These are phyloP conservation scores for Argyrosomus japonicus DNA, from an alignment of 2,113 vertebrate species.

Conservation along the genomic window DNA sequence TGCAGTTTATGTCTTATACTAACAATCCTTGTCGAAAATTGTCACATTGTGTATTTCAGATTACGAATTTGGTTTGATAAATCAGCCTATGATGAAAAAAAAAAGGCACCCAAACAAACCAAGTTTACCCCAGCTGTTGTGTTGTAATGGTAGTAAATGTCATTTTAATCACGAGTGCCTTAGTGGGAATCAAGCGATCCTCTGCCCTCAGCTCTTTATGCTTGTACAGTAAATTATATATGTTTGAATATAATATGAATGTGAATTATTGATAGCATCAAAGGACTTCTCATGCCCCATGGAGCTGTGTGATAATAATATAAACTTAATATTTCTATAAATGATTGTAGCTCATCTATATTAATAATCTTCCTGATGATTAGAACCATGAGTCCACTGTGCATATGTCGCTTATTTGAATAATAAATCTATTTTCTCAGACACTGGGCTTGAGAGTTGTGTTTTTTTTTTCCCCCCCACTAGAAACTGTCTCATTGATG, in stretches of 20 bases:
- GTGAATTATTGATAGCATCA: constrained; percentile 37
- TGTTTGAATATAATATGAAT: constrained; percentile 50
- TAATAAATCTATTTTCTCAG: constrained; percentile 82
- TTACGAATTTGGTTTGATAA: background rate
- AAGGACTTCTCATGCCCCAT: background rate
- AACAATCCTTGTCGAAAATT: background rate
- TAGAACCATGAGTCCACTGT: constrained; percentile 54
- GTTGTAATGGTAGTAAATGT: constrained; percentile 7
- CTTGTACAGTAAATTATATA: constrained; percentile 56
- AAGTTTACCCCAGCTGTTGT: background rate
- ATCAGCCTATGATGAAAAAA: background rate
- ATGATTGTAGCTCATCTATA: constrained; percentile 24
- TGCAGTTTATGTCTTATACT: background rate
- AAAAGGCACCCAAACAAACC: background rate
- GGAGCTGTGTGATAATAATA: background rate
- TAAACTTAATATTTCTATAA: constrained; percentile 38
- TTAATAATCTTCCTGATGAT: constrained; percentile 47
- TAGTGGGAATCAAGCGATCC: constrained; percentile 42
- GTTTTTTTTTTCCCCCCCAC: background rate
- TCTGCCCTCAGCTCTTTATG: constrained; percentile 39
- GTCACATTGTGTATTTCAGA: background rate
- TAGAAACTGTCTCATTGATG: background rate
- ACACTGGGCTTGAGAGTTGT: constrained; percentile 19
- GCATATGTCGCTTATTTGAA: constrained; percentile 64
- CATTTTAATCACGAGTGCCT: constrained; percentile 53